Conservation (phyloP, 1,140 invertebrate species). For the Coenobita brevimanus region DNA sequence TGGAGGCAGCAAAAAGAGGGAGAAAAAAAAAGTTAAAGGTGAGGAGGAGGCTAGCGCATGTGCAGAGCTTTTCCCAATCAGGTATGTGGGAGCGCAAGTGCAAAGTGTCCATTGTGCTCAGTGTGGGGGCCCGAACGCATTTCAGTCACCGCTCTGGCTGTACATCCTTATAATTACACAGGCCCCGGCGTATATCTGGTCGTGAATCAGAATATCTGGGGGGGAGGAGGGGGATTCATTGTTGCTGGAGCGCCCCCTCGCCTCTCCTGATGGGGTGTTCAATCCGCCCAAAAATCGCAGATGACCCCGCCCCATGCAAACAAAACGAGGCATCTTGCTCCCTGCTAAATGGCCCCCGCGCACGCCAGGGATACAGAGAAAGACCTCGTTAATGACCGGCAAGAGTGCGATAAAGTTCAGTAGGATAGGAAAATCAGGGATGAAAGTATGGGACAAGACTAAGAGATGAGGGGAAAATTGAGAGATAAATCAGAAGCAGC, state of each 20-base stretch:
- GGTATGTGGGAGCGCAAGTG: too few relatives aligned
- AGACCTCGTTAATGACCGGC: not conserved
- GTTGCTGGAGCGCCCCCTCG: not conserved
- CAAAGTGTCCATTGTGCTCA: too few relatives aligned
- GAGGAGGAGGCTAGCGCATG: too few relatives aligned
- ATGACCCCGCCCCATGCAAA: slow-evolving; percentile 6
- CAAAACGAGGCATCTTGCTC: slow-evolving; percentile 6
- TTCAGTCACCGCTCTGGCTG: not conserved
- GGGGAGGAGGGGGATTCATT: slow-evolving; percentile 44
- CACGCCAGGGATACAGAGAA: slow-evolving; percentile 22
- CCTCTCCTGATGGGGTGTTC: slow-evolving; percentile 8
- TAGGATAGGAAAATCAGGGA: slow-evolving; percentile 40
- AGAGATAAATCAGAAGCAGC: slow-evolving; percentile 43
- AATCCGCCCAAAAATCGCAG: not conserved
- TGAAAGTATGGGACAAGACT: slow-evolving; percentile 37
- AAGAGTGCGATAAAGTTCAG: slow-evolving; percentile 13
- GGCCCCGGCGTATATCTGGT: slow-evolving; percentile 7
- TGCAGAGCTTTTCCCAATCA: too few relatives aligned
- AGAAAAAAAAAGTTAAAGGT: too few relatives aligned
- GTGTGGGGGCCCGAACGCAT: not conserved
- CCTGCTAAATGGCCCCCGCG: slow-evolving; percentile 20
- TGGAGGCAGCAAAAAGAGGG: too few relatives aligned
- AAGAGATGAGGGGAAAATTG: slow-evolving; percentile 48
- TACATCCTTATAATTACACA: slow-evolving; percentile 14
- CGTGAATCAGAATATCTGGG: slow-evolving; percentile 34